Base-by-base conservation (phyloP, 2,113 vertebrate genomes). In the Laterallus jamaicensis region DNA sequence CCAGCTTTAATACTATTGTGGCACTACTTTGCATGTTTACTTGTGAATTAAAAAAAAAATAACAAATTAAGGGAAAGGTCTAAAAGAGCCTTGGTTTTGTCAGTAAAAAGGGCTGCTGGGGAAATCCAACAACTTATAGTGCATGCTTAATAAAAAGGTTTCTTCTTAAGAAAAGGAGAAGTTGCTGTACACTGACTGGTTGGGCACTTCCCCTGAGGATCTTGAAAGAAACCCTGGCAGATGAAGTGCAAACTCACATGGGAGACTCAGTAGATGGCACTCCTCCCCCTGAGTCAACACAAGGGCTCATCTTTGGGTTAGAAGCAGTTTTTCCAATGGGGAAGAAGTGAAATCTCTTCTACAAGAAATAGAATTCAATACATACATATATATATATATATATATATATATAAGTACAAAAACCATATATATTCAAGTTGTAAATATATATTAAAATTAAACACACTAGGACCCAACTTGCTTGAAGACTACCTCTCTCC, bases 231-330 rank as follows among this genome's bases (percentile, higher is more conserved):
- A n/a, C n/a, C 40, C 32, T 37, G 47, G 50, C 63, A 90, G 42
- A 93, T 69, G 44, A 90, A 90, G 8, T 49, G 5, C 0, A 1
- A 32, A 42, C 10, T 78, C 87, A 35, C 0, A 1, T 40, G 47
- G n/a, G 78, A 85, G 50, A n/a, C 63, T 82, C 90, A 88, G 63
- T 92, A 93, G 87, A 88, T 69, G 75, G 59, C 90, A 95, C 68
- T 93, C 68, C 76, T 95, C 15, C 28, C 17, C 12, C 58, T 87
- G 59, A 76, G 63, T 66, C 87, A 90, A 73, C 17, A 11, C 19
- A 67, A n/a, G 71, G 50, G 19, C 29, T 84, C 60, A 74, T 31
- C 9, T 80, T 47, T 56, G 42, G 9, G 18, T 80, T 74, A 63
- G 55, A 91, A 93, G 9, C 14, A 9, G 0, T 60, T 85, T 56